Evolutionary conservation across 2,113 vertebrate species (phyloP).

Genomic region (Mohoua ochrocephala): DNA sequence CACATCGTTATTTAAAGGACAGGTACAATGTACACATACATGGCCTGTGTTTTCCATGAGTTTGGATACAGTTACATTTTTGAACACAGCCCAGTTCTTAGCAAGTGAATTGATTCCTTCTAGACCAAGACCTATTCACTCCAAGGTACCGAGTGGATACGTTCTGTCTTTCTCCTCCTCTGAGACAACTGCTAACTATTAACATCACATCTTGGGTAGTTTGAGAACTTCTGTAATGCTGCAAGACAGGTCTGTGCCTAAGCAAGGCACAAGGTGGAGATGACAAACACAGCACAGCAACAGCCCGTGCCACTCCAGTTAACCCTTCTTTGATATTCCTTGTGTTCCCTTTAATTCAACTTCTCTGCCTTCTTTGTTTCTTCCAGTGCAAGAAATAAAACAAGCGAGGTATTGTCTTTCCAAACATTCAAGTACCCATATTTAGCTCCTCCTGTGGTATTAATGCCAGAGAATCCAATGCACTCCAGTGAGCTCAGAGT

Average conservation of each 20-base stretch:
- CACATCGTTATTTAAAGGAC: not conserved
- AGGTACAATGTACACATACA: fast-evolving
- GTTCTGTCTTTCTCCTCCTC: not conserved
- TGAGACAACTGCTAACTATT: not conserved
- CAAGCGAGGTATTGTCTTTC: constrained; percentile 27
- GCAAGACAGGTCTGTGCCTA: constrained; percentile 43
- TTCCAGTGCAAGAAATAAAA: not conserved
- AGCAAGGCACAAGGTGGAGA: constrained; percentile 12
- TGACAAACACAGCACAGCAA: not conserved
- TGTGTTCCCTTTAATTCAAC: not conserved
- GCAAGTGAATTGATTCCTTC: not conserved
- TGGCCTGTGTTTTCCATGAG: not conserved
- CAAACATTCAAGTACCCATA: constrained; percentile 28
- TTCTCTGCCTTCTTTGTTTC: not conserved
- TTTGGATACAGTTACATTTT: not conserved
- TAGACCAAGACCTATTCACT: not conserved
- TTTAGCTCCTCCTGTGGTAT: constrained; percentile 36
- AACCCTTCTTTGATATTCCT: constrained; percentile 13
- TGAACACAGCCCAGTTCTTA: not conserved
- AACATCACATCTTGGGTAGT: not conserved
- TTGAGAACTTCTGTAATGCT: constrained; percentile 42
- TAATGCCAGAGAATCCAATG: constrained; percentile 41
- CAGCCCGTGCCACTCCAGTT: not conserved
- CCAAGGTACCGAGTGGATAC: not conserved
- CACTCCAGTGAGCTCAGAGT: constrained; percentile 5